Base-by-base conservation (phyloP, 2,888 invertebrate genomes). In the Diploptera punctata region DNA sequence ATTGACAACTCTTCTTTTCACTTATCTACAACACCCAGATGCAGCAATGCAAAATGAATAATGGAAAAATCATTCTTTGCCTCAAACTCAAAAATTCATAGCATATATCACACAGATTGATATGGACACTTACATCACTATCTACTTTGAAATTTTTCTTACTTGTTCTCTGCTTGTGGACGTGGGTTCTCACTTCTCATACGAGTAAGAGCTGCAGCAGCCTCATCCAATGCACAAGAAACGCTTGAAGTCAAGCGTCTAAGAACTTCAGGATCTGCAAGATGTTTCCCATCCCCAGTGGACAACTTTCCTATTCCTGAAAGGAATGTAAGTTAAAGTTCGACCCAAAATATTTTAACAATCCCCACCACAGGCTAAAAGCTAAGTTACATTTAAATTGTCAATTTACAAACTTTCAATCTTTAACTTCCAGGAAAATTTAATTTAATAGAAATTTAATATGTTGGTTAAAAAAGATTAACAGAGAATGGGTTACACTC, bases 191-290 rank as follows among this genome's bases (percentile, higher is more conserved):
- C 97, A 83, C 93, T 93, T 80, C 97, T 91, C 97, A 98, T 97
- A 82, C 96, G 93, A 78, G 96, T 97, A 77, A 98, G 88, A 72
- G 97, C 97, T 79, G 97, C 97, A 76, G 97, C 97, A 73, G 98
- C 98, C 86, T 98, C 97, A 87, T 98, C 97, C 81, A 98, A 89
- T 77, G 98, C 97, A 86, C 96, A 95, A 80, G 96, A 93, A 77
- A 94, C 93, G 79, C 94, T 94, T 69, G 94, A 93, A 78, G 95
- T 95, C 80, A 95, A 87, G 79, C 93, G 90, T 78, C 94, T 88
- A 78, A 96, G 87, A 79, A 95, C 94, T 84, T 95, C 95, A 76
- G 95, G 94, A 85, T 95, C 95, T 75, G 94, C 92, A 80, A 94
- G 89, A 83, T 93, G 90, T 84, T 92, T 93, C 81, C 92, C 92